A percentile compares a stretch with the other conserved stretches of the same genome.
Conservation (phyloP, 2,797 vertebrate genomes). For the Distichodus sexfasciatus region DNA sequence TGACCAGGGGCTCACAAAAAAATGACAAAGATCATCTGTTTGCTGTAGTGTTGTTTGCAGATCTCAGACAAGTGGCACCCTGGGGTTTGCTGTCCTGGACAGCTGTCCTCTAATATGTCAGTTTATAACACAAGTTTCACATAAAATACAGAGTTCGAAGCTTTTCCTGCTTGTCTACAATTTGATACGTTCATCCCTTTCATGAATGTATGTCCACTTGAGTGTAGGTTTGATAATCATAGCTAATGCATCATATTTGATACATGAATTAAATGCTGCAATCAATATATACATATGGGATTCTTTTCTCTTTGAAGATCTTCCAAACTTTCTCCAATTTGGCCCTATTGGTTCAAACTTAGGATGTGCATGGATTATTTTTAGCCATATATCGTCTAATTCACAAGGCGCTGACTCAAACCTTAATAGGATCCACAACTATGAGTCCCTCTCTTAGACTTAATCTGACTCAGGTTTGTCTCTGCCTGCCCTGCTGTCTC, state of each 20-base stretch:
- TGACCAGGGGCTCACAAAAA: neutral
- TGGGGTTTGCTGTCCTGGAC: constrained; percentile 2
- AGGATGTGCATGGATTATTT: constrained; percentile 1
- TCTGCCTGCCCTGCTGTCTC: neutral
- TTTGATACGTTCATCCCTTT: too few relatives aligned
- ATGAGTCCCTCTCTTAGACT: neutral
- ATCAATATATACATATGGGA: too few relatives aligned
- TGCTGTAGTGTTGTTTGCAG: neutral
- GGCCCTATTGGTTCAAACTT: too few relatives aligned
- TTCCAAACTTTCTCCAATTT: neutral
- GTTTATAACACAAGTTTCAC: neutral
- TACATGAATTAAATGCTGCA: too few relatives aligned
- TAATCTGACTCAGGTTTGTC: constrained; percentile 9
- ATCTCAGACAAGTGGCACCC: neutral
- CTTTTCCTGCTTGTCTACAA: neutral
- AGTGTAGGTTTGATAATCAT: too few relatives aligned
- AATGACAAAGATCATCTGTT: constrained; percentile 26
- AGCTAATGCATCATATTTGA: too few relatives aligned
- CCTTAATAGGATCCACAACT: constrained; percentile 18
- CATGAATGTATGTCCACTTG: too few relatives aligned
- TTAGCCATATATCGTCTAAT: constrained; percentile 5
- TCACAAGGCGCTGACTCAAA: constrained; percentile 23
- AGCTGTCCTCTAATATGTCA: constrained; percentile 1
- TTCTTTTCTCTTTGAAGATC: too few relatives aligned
- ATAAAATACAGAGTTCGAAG: neutral